These are phyloP conservation scores for Acridotheres tristis DNA, from an alignment of 2,797 vertebrate species.

Conservation along the genomic window DNA sequence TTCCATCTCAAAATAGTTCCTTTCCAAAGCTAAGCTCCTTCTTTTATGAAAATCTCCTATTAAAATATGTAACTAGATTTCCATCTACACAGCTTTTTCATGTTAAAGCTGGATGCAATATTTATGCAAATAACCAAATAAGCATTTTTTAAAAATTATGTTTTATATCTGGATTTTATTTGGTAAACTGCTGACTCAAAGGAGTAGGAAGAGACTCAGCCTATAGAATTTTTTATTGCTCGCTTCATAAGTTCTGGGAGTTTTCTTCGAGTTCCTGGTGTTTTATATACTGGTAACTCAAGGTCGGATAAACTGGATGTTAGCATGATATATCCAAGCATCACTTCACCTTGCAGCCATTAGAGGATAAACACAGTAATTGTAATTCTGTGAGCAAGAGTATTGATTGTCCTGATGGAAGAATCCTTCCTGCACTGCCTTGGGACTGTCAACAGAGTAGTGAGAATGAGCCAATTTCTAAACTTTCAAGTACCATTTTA, in stretches of 20 bases:
- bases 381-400: not conserved
- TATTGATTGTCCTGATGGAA: not conserved
- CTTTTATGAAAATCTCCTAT: not conserved
- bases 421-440: not conserved
- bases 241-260: not conserved
- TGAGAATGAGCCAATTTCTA: not conserved
- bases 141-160: accelerated
- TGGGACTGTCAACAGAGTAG: not conserved
- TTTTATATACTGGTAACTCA: not conserved
- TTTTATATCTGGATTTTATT: not conserved
- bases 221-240: not conserved
- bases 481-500: not conserved
- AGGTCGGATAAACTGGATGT: not conserved
- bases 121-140: not conserved
- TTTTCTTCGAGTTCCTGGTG: not conserved
- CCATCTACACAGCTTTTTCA: not conserved
- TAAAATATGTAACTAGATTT: not conserved
- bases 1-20: not conserved
- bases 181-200: not conserved
- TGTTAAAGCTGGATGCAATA: not conserved
- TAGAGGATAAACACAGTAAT: not conserved
- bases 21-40: not conserved
- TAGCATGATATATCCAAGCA: not conserved
- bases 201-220: not conserved
- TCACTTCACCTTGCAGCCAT: not conserved